Evolutionary conservation across 1,140 invertebrate species (phyloP), one percentile per base, ranked within the genome.

Genomic region (Caenorhabditis inopinata): DNA sequence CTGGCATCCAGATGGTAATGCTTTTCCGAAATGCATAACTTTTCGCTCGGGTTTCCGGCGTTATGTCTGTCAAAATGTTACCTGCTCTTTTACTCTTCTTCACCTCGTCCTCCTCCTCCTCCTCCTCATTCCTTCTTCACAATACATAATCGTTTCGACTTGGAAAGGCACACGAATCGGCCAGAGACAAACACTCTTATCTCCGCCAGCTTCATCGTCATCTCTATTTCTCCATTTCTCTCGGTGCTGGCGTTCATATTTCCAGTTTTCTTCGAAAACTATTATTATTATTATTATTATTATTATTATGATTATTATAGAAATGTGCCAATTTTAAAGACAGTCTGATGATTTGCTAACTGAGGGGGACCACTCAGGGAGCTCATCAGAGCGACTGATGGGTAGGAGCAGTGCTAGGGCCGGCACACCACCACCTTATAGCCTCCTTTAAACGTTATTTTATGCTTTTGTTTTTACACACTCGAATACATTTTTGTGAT

Each of bases 131-230:
- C n/a, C n/a, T n/a, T n/a, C n/a, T n/a, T n/a, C n/a, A 58, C 25
- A 38, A 68, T 38, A 29, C 9, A 21, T 68, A 16, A 21, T 38
- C n/a, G n/a, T 68, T 68, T 42, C 38, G 38, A 42, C 14, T 42
- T 68, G 32, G 29, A 38, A 38, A 21, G n/a, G 58, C 27, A 62
- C 2, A 68, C 25, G 32, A 7, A 58, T 32, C 38, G 58, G 12
- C 29, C 32, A 25, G 58, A 68, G 32, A 29, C 32, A 68, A 68
- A 68, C 32, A 68, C n/a, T 68, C 58, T 68, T 68, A 68, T 68
- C 58, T 68, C 58, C 58, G 58, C 7, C 38, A 68, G 58, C 58
- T 68, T 68, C 58, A 68, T 68, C 58, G n/a, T 35, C 53, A 62
- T 62, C 53, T 62, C 29, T 35, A 32, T 62, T 62, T 68, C 58